These are phyloP conservation scores for Ametastegia equiseti DNA, from an alignment of 2,888 invertebrate species.

Conservation along the genomic window DNA sequence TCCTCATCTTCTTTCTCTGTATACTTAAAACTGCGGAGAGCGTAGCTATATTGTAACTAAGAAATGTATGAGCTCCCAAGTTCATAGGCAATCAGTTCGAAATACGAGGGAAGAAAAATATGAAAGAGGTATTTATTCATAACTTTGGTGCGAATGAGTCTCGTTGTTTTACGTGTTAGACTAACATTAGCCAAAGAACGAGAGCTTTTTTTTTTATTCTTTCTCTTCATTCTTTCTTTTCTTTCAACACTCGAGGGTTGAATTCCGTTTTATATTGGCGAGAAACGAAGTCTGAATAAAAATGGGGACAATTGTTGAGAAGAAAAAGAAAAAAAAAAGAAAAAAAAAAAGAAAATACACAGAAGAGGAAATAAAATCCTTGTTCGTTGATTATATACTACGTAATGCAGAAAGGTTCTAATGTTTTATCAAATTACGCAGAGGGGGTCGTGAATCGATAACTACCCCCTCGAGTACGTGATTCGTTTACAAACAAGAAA, in stretches of 20 bases:
- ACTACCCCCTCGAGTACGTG: conserved; percentile 12
- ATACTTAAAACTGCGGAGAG: neutral
- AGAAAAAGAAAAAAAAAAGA: neutral
- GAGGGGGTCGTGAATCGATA: neutral
- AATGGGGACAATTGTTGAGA: neutral
- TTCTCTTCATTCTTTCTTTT: too few relatives aligned
- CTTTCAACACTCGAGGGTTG: neutral
- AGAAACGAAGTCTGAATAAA: neutral
- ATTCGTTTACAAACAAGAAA: conserved; percentile 12
- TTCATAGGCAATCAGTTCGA: conserved; percentile 28
- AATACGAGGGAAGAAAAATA: neutral
- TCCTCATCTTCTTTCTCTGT: too few relatives aligned
- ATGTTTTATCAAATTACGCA: conserved; percentile 20
- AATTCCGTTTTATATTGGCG: neutral
- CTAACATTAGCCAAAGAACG: neutral
- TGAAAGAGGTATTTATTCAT: neutral
- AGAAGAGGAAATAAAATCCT: neutral
- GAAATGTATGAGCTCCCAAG: conserved; percentile 12
- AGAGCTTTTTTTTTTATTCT: neutral
- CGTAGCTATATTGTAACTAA: neutral
- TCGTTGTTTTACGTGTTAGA: neutral
- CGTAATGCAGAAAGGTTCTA: conserved; percentile 4
- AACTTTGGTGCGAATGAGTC: neutral
- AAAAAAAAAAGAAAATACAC: neutral
- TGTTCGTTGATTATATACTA: neutral